Conservation (phyloP, 2,797 vertebrate species). For the Danionella dracula region DNA sequence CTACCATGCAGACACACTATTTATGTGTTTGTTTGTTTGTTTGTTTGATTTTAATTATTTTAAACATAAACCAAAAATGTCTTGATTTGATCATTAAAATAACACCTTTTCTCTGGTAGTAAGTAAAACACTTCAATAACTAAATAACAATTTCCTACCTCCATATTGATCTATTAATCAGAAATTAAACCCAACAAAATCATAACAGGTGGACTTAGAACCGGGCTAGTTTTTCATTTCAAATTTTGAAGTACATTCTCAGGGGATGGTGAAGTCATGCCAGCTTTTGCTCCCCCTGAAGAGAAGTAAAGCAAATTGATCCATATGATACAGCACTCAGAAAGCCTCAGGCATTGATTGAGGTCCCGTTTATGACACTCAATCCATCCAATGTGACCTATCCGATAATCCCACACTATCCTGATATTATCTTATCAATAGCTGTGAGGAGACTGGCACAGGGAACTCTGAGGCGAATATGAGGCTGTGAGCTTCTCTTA, state of each 20-base stretch:
- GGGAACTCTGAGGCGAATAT: not conserved
- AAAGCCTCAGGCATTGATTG: slow-evolving; percentile 28
- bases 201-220: not conserved
- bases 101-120: too few species aligned
- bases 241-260: not conserved
- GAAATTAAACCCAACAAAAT: not conserved
- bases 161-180: too few species aligned
- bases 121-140: too few species aligned
- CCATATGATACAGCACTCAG: slow-evolving; percentile 26
- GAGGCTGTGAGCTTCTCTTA: not conserved
- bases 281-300: not conserved
- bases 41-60: too few species aligned
- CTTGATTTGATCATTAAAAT: too few species aligned
- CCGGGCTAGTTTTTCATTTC: not conserved
- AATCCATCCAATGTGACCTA: slow-evolving; percentile 32
- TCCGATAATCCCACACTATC: slow-evolving; percentile 12
- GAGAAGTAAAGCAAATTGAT: slow-evolving; percentile 33
- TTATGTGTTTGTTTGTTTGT: too few species aligned
- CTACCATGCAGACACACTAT: too few species aligned
- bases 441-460: not conserved
- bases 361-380: slow-evolving; percentile 23
- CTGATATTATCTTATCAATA: slow-evolving; percentile 7
- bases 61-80: too few species aligned
- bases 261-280: not conserved
- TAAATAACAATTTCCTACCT: too few species aligned